A percentile compares a stretch with the other conserved stretches of the same genome.
These are phyloP conservation scores for Physella acuta DNA, from an alignment of 1,140 invertebrate species.

Conservation along the genomic window DNA sequence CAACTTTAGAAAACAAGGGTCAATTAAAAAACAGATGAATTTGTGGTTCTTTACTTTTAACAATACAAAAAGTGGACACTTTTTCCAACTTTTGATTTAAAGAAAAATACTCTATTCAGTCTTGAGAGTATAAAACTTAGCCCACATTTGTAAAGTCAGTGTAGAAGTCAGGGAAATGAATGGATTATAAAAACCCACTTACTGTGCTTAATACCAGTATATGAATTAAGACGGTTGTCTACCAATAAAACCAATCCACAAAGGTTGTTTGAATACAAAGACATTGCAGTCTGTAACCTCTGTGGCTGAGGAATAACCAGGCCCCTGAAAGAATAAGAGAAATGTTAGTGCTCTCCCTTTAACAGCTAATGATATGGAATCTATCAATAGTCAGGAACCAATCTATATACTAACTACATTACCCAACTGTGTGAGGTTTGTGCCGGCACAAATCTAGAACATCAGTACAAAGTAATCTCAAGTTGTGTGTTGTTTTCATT, in stretches of 20 bases:
- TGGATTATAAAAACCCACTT: neutral
- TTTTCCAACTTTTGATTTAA: too few species aligned
- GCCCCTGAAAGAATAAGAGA: too few species aligned
- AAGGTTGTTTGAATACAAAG: constrained; percentile 87
- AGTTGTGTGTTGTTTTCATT: constrained; percentile 97
- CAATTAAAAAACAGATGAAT: too few species aligned
- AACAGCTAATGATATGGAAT: too few species aligned
- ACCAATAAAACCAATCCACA: constrained; percentile 84
- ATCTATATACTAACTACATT: too few species aligned
- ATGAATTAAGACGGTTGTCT: constrained; percentile 74
- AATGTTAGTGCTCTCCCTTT: too few species aligned
- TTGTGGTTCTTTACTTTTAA: too few species aligned
- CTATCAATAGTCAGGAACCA: too few species aligned
- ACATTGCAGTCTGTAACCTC: constrained; percentile 87
- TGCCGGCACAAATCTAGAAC: constrained; percentile 81
- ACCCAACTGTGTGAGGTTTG: constrained; percentile 57
- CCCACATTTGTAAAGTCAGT: neutral
- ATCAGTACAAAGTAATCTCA: constrained; percentile 84
- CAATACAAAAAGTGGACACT: too few species aligned
- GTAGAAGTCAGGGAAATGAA: neutral
- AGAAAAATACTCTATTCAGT: too few species aligned
- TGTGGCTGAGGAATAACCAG: constrained; percentile 64
- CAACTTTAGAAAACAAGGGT: too few species aligned
- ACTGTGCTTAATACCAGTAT: constrained; percentile 75
- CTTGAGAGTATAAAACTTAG: constrained; percentile 31